phyloP scores from a whole-genome alignment of 2,797 vertebrate genomes.

The Loris lydekkerianus region DNA sequence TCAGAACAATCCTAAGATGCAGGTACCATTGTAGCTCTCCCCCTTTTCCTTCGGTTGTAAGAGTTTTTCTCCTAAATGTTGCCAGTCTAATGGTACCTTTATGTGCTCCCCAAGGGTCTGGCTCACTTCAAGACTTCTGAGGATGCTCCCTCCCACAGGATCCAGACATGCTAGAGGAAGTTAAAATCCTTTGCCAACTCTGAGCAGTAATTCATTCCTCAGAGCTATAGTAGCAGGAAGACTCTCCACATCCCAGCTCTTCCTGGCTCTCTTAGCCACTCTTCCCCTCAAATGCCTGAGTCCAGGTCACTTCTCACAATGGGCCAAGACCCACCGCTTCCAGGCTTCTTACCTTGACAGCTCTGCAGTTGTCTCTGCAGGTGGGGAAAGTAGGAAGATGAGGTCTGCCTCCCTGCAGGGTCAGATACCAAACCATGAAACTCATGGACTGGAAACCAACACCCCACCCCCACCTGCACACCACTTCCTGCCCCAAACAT shows the following conservation, averaged over 20 bases:
- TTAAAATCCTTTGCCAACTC: neutral
- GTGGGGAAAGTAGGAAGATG: constrained; percentile 78
- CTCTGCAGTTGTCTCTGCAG: neutral
- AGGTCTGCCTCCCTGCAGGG: constrained; percentile 79
- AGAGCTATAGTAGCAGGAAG: neutral
- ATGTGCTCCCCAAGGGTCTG: neutral
- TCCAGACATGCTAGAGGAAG: neutral
- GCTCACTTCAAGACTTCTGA: neutral
- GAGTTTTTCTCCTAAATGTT: neutral
- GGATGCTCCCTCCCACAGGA: neutral
- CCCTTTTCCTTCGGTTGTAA: neutral
- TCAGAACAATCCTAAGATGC: neutral
- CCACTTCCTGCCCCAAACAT: neutral
- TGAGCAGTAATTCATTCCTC: neutral
- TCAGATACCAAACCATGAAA: constrained; percentile 58
- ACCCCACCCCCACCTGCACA: neutral
- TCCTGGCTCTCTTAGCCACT: too few species aligned
- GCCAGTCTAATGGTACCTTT: neutral
- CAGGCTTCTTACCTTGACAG: constrained; percentile 81
- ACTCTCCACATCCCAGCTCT: neutral
- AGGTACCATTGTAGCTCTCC: neutral
- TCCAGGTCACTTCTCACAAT: neutral
- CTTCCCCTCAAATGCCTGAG: neutral
- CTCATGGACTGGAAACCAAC: neutral
- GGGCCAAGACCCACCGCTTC: neutral